Conservation (phyloP, 2,888 invertebrate species). For the Prosapia bicincta region DNA sequence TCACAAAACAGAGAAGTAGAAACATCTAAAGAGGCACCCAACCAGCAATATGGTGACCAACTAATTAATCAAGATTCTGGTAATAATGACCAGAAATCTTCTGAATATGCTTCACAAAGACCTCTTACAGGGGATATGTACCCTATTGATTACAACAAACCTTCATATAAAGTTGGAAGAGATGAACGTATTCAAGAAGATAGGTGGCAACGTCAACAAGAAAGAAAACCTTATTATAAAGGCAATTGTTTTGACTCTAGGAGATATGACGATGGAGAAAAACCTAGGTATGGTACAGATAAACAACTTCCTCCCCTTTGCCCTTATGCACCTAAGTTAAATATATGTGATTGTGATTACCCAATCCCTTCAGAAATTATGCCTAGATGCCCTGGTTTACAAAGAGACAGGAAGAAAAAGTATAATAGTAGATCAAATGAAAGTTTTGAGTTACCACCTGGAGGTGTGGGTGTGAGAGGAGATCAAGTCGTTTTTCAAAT, state of each 20-base stretch:
- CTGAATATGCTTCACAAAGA: background rate
- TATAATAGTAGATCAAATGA: background rate
- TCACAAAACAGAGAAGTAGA: background rate
- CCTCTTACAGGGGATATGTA: background rate
- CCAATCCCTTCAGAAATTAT: background rate
- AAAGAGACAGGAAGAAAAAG: background rate
- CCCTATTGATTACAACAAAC: background rate
- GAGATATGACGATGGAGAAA: background rate
- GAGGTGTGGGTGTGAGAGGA: constrained; percentile 14
- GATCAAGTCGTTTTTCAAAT: constrained; percentile 24
- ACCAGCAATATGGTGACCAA: background rate
- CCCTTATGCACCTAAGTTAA: background rate
- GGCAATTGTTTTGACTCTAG: background rate
- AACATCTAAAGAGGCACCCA: background rate
- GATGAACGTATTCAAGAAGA: background rate
- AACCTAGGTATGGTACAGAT: background rate
- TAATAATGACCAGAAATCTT: background rate
- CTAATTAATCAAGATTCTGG: background rate
- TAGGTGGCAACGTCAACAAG: background rate
- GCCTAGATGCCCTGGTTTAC: background rate
- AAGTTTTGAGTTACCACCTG: constrained; percentile 2
- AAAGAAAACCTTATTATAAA: background rate
- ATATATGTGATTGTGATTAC: background rate
- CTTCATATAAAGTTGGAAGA: background rate
- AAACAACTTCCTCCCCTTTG: background rate